phyloP scores from a whole-genome alignment of 2,113 vertebrate species.

The Thamnaconus septentrionalis region DNA sequence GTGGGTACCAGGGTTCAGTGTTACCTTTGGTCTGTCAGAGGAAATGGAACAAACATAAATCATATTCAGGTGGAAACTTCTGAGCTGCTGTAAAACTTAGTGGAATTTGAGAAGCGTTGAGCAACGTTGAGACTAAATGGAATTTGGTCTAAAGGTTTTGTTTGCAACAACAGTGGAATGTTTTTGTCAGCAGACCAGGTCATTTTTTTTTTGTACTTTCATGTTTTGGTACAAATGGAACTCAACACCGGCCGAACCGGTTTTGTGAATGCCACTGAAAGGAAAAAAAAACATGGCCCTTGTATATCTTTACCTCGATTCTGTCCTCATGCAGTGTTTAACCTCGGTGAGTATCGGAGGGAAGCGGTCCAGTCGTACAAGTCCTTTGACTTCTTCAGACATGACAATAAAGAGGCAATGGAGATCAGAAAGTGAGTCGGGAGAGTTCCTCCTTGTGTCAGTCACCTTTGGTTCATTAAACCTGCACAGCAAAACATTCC shows the following conservation, averaged over 20 bases:
- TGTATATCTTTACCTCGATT: background rate
- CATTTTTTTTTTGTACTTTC: background rate
- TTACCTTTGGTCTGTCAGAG: background rate
- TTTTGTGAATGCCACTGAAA: conserved; percentile 9
- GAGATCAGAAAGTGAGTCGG: conserved; percentile 89
- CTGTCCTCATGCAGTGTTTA: conserved; percentile 83
- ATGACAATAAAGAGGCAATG: conserved; percentile 97
- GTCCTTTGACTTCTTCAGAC: conserved; percentile 96
- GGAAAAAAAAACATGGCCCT: no score
- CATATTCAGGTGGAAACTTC: accelerated
- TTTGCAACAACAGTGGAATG: no score
- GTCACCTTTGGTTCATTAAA: no score
- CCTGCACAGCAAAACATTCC: no score
- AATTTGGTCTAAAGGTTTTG: no score
- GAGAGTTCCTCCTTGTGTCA: background rate
- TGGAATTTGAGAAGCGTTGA: no score
- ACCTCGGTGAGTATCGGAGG: conserved; percentile 92
- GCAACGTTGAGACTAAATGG: no score
- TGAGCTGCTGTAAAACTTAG: background rate
- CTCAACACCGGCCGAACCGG: conserved; percentile 27
- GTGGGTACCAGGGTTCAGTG: conserved; percentile 65
- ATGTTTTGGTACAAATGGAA: conserved; percentile 12
- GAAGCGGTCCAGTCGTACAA: conserved; percentile 92
- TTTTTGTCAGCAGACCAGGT: background rate
- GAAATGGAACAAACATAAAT: background rate